Conservation (phyloP, 2,797 vertebrate species). For the Pampus argenteus region DNA sequence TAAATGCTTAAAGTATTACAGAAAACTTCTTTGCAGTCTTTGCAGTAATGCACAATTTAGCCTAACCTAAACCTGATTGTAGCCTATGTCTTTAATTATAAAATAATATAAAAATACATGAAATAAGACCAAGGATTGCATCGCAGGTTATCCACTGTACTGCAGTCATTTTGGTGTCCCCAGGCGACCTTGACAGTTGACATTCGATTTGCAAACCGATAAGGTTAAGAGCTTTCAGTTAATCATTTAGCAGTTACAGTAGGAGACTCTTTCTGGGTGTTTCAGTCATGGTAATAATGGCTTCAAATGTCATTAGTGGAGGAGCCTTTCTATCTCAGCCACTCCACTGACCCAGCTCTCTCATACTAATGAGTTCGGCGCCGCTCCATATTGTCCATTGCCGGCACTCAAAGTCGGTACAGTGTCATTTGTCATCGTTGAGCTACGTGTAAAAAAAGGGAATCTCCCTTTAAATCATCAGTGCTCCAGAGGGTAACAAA, state of each 20-base stretch:
- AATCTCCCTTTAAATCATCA: slow-evolving; percentile 22
- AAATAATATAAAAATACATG: background rate
- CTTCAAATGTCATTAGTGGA: slow-evolving; percentile 49
- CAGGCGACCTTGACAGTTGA: slow-evolving; percentile 53
- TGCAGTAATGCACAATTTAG: slow-evolving; percentile 2
- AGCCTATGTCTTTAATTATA: slow-evolving; percentile 9
- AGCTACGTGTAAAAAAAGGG: slow-evolving; percentile 18
- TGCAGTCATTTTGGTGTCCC: background rate
- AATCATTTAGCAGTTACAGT: slow-evolving; percentile 48
- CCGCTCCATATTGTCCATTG: slow-evolving; percentile 37
- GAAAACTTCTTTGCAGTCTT: background rate
- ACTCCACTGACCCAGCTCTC: slow-evolving; percentile 34
- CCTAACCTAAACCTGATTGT: slow-evolving; percentile 5
- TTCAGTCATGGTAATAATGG: slow-evolving; percentile 46
- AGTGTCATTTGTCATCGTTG: slow-evolving; percentile 53
- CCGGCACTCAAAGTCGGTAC: slow-evolving; percentile 41
- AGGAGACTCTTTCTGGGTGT: slow-evolving; percentile 16
- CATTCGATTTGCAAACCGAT: slow-evolving; percentile 48
- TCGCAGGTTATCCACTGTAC: background rate
- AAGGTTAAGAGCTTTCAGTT: slow-evolving; percentile 49
- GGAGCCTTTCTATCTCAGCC: slow-evolving; percentile 30
- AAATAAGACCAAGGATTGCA: background rate
- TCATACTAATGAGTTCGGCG: slow-evolving; percentile 41
- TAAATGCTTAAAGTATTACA: background rate
- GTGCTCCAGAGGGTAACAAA: slow-evolving; percentile 21